Conservation (phyloP, 2,888 invertebrate species). For the Euspilapteryx auroguttella region DNA sequence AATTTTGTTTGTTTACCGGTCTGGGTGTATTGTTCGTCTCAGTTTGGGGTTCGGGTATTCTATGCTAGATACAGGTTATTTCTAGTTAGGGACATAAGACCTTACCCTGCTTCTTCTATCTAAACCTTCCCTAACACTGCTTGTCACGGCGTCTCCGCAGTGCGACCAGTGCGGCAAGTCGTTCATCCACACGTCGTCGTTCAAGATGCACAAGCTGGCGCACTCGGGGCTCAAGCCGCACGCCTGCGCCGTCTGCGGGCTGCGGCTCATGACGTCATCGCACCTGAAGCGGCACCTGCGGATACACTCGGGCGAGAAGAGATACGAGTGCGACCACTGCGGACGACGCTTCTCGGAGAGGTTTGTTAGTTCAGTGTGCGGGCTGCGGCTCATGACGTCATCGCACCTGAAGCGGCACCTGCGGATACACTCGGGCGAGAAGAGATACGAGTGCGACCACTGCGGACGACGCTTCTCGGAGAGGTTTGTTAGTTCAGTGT, state of each 20-base stretch:
- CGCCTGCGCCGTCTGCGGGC: constrained; percentile 62
- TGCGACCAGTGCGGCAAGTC: constrained; percentile 67
- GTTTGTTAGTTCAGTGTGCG: constrained; percentile 63
- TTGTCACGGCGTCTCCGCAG: too few species aligned
- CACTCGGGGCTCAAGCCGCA: constrained; percentile 65
- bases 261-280: constrained; percentile 65
- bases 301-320: constrained; percentile 66
- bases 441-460: constrained; percentile 54
- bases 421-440: constrained; percentile 67
- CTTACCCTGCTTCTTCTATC: too few species aligned
- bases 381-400: constrained; percentile 63
- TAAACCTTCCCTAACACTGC: too few species aligned
- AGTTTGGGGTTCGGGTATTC: too few species aligned
- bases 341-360: constrained; percentile 64
- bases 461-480: constrained; percentile 66
- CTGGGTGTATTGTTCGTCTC: too few species aligned
- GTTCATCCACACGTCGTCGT: constrained; percentile 70
- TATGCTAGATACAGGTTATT: too few species aligned
- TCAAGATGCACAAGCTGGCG: constrained; percentile 68
- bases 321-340: constrained; percentile 58
- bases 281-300: constrained; percentile 70
- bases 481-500: constrained; percentile 58
- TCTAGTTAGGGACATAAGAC: too few species aligned
- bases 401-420: constrained; percentile 70
- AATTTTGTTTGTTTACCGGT: too few species aligned